Evolutionary conservation across 2,113 vertebrate genomes (phyloP).

Genomic region (Gymnobelideus leadbeateri): DNA sequence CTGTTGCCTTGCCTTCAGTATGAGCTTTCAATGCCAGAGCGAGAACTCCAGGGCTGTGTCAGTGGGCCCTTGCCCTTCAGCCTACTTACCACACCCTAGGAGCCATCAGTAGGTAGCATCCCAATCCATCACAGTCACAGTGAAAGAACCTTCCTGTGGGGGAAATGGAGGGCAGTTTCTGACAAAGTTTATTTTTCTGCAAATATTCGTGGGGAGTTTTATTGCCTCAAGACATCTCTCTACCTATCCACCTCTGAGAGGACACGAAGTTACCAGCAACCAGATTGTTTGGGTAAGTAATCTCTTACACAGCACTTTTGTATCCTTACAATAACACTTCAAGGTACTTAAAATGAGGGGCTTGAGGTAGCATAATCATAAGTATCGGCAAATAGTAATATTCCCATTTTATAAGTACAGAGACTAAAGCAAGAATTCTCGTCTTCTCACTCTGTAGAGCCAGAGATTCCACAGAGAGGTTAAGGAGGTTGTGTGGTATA

Average conservation of each 20-base stretch:
- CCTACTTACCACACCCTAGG: not conserved
- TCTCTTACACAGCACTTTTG: not conserved
- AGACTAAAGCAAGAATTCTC: not conserved
- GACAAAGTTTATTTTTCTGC: constrained; percentile 12
- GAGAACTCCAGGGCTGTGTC: not conserved
- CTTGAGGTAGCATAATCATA: not conserved
- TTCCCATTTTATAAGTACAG: constrained; percentile 16
- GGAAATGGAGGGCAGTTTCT: constrained; percentile 66
- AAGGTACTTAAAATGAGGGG: not conserved
- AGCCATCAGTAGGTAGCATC: not conserved
- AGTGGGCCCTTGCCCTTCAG: constrained; percentile 16
- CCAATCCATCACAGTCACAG: not conserved
- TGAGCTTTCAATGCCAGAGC: not conserved
- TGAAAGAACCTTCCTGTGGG: constrained; percentile 17
- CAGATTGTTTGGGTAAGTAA: constrained; percentile 65
- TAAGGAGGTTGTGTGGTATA: not conserved
- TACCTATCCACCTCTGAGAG: not conserved
- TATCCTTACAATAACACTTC: not conserved
- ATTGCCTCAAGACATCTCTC: not conserved
- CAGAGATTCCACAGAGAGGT: not conserved
- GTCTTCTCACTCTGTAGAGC: not conserved
- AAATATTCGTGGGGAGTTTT: constrained; percentile 18
- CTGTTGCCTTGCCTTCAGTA: constrained; percentile 46
- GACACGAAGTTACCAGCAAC: not conserved
- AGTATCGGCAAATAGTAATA: not conserved